phyloP scores from a whole-genome alignment of 2,888 invertebrate genomes.

The Hydriomena furcata region DNA sequence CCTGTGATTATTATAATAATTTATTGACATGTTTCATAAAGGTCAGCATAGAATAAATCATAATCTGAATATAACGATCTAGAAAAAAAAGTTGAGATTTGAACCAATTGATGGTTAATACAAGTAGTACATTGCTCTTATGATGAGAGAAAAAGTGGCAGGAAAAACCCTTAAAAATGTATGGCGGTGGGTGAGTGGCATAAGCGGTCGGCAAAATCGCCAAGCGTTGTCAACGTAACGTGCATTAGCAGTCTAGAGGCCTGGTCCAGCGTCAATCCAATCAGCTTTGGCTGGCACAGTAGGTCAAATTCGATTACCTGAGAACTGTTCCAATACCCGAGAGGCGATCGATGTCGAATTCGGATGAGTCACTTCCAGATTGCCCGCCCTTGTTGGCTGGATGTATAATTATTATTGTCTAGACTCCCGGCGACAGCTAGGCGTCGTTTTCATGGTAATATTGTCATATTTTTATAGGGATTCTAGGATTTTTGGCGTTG shows the following conservation, averaged over 20 bases:
- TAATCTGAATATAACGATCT: no score
- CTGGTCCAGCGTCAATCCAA: constrained; percentile 28
- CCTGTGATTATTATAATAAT: constrained; percentile 30
- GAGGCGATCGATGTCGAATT: constrained; percentile 71
- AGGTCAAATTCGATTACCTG: constrained; percentile 55
- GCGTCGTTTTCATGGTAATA: constrained; percentile 62
- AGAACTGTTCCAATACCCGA: constrained; percentile 60
- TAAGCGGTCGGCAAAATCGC: constrained; percentile 1
- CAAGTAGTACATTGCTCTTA: no score
- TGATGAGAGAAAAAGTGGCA: no score
- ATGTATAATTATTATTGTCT: constrained; percentile 78
- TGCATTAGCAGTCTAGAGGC: not conserved
- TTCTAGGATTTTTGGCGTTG: constrained; percentile 12
- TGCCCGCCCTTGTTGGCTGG: constrained; percentile 69
- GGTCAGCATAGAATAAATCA: constrained; percentile 12
- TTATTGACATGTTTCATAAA: constrained; percentile 28
- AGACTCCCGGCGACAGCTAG: constrained; percentile 74
- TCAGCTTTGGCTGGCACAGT: constrained; percentile 49
- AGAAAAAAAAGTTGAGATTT: no score
- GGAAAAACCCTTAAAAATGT: not conserved
- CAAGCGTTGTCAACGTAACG: constrained; percentile 5
- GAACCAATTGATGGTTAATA: no score
- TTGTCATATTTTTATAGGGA: constrained; percentile 48
- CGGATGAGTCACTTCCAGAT: constrained; percentile 73
- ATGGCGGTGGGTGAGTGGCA: not conserved